A percentile compares a stretch with the other conserved stretches of the same genome.
These are phyloP conservation scores for Zeuzera pyrina DNA, from an alignment of 2,888 invertebrate species.

Conservation along the genomic window DNA sequence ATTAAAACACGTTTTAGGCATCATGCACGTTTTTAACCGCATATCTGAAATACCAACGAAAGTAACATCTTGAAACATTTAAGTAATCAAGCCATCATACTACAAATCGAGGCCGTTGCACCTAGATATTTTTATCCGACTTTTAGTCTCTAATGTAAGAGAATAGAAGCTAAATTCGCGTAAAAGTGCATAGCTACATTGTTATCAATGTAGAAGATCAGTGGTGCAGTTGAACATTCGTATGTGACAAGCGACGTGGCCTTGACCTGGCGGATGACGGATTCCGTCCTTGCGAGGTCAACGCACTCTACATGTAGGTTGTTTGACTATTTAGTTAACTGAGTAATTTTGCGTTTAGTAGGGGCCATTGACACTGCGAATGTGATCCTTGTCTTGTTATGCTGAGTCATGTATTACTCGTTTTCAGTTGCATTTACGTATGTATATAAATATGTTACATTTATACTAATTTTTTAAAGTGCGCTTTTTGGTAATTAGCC, in stretches of 20 bases:
- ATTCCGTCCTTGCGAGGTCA: slow-evolving; percentile 68
- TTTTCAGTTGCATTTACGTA: too few relatives aligned
- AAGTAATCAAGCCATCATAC: slow-evolving; percentile 31
- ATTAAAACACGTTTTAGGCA: too few relatives aligned
- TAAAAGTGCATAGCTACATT: slow-evolving; percentile 25
- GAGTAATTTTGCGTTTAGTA: too few relatives aligned
- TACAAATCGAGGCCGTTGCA: slow-evolving; percentile 53
- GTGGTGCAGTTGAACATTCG: slow-evolving; percentile 68
- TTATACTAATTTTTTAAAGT: too few relatives aligned
- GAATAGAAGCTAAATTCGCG: slow-evolving; percentile 40
- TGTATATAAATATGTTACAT: too few relatives aligned
- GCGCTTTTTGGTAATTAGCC: too few relatives aligned
- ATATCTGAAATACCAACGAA: slow-evolving; percentile 50
- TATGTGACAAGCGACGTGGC: slow-evolving; percentile 56
- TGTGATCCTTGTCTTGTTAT: too few relatives aligned
- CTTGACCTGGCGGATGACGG: slow-evolving; percentile 64
- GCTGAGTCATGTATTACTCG: too few relatives aligned
- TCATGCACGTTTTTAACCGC: too few relatives aligned
- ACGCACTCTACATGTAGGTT: slow-evolving; percentile 43
- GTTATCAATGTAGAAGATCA: slow-evolving; percentile 63
- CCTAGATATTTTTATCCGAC: slow-evolving; percentile 39
- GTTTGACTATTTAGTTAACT: slow-evolving; percentile 21
- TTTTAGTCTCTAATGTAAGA: slow-evolving; percentile 27
- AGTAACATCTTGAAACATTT: slow-evolving; percentile 48
- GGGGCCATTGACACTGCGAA: too few relatives aligned